phyloP scores from a whole-genome alignment of 2,113 vertebrate species.

The Gymnarchus niloticus region DNA sequence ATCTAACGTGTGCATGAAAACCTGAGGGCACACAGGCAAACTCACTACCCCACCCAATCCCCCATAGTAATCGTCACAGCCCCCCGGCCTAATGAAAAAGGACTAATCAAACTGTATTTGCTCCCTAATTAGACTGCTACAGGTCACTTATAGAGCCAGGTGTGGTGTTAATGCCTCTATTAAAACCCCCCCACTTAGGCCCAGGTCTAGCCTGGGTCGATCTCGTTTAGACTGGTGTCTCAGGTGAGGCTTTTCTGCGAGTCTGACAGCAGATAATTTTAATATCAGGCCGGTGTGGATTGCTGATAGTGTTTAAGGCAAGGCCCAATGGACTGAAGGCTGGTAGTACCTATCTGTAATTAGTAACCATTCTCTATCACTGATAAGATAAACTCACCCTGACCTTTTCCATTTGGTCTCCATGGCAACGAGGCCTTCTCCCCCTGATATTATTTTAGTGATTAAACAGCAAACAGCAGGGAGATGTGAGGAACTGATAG shows the following conservation, averaged over 20 bases:
- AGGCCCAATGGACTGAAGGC: constrained; percentile 61
- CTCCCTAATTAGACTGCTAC: neutral
- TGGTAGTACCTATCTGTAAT: constrained; percentile 73
- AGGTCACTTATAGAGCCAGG: neutral
- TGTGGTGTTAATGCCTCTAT: neutral
- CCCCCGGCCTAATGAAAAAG: neutral
- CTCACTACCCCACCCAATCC: constrained; percentile 37
- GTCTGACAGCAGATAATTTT: constrained; percentile 64
- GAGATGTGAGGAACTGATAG: constrained; percentile 58
- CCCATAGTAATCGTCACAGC: constrained; percentile 33
- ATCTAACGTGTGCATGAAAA: too few relatives aligned
- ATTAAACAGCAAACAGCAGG: constrained; percentile 70
- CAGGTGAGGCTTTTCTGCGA: constrained; percentile 42
- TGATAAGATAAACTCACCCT: constrained; percentile 75
- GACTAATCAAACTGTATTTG: neutral
- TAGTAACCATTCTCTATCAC: constrained; percentile 76
- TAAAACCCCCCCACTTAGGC: neutral
- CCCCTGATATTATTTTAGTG: constrained; percentile 67
- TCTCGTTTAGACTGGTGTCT: constrained; percentile 20
- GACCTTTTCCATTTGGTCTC: constrained; percentile 67
- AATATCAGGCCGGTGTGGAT: constrained; percentile 66
- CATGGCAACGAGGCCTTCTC: constrained; percentile 61
- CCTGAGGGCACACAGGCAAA: constrained; percentile 19
- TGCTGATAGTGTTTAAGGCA: constrained; percentile 68
- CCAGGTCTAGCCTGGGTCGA: neutral